Evolutionary conservation across 2,888 invertebrate species (phyloP), one percentile per base, ranked within the genome.

Genomic region (Apotomis betuletana): DNA sequence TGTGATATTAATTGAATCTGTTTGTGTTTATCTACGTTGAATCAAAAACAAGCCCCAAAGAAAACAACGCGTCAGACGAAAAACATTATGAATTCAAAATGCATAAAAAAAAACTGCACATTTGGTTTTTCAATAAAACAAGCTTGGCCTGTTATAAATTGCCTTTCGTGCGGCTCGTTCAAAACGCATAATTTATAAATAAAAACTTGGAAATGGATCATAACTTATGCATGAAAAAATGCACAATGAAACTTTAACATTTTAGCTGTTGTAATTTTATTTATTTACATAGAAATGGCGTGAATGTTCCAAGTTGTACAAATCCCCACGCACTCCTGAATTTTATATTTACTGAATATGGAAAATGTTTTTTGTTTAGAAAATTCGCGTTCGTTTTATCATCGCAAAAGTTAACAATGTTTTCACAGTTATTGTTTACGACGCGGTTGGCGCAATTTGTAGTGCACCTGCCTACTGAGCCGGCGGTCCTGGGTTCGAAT

Each of bases 161-260:
- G 55, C 69, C 57, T 54, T 68, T 69, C 55, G 62, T 57, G 62
- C 49, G 36, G 69, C 49, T 57, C 36, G 69, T 57, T 62, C 69
- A 57, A 69, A 69, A 62, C 69, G 62, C 62, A 69, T 69, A 62
- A 69, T 62, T 69, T 62, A 62, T 62, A 57, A 62, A 69, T 55
- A 62, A 69, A 60, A 62, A 62, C 57, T 49, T 57, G 38, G 46
- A 69, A 57, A 69, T 57, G 55, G 55, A 57, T 69, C 55, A 69
- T 69, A 69, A 62, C 36, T 62, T 69, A 57, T 69, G 62, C 57
- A 62, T 57, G 62, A 62, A 62, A 69, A 69, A 69, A 62, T 69
- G 55, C 62, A 62, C 57, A 69, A 57, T 62, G 38, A n/a, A 60
- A 60, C 46, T 41, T 41, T 41, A 41, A 41, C 41, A 41, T 61